phyloP scores from a whole-genome alignment of 2,797 vertebrate genomes.

The Lycodopsis pacificus region DNA sequence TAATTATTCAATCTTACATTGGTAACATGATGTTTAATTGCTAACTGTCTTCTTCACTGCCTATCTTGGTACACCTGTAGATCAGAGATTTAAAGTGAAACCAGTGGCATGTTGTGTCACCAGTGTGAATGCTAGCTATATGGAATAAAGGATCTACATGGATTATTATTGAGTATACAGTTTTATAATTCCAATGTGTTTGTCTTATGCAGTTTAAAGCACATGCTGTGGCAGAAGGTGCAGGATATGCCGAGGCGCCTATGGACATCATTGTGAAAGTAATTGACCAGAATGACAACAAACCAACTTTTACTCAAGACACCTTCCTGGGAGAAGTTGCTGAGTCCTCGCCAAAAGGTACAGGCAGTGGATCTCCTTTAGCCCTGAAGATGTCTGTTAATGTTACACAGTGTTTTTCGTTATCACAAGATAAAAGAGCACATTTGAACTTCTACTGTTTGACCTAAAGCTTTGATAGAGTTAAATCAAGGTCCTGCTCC shows the following conservation, averaged over 20 bases:
- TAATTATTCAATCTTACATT: too few relatives aligned
- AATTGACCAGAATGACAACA: conserved; percentile 92
- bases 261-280: conserved; percentile 88
- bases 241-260: conserved; percentile 76
- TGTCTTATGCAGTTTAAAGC: conserved; percentile 82
- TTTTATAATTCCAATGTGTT: not conserved
- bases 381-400: not conserved
- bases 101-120: too few relatives aligned
- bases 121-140: too few relatives aligned
- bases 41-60: too few relatives aligned
- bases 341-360: conserved; percentile 87
- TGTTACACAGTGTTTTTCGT: not conserved
- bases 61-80: too few relatives aligned
- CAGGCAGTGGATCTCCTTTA: not conserved
- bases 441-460: not conserved
- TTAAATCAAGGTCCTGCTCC: not conserved
- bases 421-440: not conserved
- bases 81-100: too few relatives aligned
- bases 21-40: too few relatives aligned
- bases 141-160: too few relatives aligned
- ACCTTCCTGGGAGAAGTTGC: conserved; percentile 84
- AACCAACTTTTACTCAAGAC: conserved; percentile 82
- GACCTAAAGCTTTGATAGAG: not conserved
- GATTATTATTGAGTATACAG: not conserved
- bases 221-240: conserved; percentile 74